Evolutionary conservation across 2,113 vertebrate genomes (phyloP), one percentile per base, ranked within the genome.

Genomic region (Muntiacus muntjak): DNA sequence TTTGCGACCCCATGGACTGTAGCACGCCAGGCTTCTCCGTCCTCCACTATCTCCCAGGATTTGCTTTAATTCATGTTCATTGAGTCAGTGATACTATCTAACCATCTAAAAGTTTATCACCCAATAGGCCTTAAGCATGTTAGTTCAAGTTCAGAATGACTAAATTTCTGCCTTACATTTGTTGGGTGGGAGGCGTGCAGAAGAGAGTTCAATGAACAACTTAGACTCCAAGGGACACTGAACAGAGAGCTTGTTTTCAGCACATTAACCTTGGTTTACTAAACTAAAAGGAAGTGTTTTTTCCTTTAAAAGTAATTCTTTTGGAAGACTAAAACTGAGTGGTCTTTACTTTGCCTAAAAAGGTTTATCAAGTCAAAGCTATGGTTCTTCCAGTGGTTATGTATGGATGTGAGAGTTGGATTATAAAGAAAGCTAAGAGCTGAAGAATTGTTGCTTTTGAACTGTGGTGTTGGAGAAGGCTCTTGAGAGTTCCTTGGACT

Each of bases 171-270:
- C 14, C 30, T 92, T 95, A 40, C 12, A 10, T 33, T 16, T 33
- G 0, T 16, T 40, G 67, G n/a, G n/a, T 36, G 0, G 8, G 19
- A 17, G 1, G 19, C 26, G 2, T 40, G 19, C 0, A 1, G 40
- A 62, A 92, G 25, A 86, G 45, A 92, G 43, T 85, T 93, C 21
- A 74, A 17, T 14, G 25, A 79, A 84, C 17, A 95, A 52, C 36
- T 13, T 67, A 67, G 43, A 96, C 5, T 64, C 47, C 26, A 88
- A 74, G 71, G 25, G 26, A 57, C 43, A 45, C 30, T 86, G 50
- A 23, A 0, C 43, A 89, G 36, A 62, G n/a, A 62, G 4, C 5
- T 86, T 93, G 14, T 45, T 93, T 84, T 81, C 6, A 62, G 16
- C 26, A 91, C 43, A 43, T 87, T 90, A 81, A 87, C 3, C 28